Evolutionary conservation across 2,113 vertebrate genomes (phyloP).

Genomic region (Phoxinus phoxinus): DNA sequence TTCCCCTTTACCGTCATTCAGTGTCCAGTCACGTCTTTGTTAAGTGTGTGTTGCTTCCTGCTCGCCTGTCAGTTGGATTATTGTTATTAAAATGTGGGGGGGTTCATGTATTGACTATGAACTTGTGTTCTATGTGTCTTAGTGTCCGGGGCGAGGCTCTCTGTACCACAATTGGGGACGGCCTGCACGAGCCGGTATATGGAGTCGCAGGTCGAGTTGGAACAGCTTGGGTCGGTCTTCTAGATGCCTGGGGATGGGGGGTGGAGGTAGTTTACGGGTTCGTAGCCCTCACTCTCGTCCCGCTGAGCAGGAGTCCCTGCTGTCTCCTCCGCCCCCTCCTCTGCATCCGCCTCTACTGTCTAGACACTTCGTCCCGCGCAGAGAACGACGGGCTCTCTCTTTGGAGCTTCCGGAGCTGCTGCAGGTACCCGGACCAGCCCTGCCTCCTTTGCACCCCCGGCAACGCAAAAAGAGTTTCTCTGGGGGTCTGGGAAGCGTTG

Average conservation of each 20-base stretch:
- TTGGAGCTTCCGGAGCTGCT: slow-evolving; percentile 86
- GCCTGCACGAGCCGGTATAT: slow-evolving; percentile 74
- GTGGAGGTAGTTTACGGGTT: slow-evolving; percentile 73
- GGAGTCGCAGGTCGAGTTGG: slow-evolving; percentile 94
- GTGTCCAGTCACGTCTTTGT: too few relatives aligned
- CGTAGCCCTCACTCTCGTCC: slow-evolving; percentile 80
- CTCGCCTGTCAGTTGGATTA: too few relatives aligned
- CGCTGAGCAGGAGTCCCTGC: slow-evolving; percentile 87
- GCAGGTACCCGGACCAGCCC: slow-evolving; percentile 73
- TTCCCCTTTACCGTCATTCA: too few relatives aligned
- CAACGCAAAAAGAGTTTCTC: slow-evolving; percentile 74
- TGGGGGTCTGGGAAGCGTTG: slow-evolving; percentile 44
- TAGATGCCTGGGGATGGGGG: slow-evolving; percentile 68
- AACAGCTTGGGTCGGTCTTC: slow-evolving; percentile 85
- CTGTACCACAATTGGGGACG: slow-evolving; percentile 86
- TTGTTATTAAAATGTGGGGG: too few relatives aligned
- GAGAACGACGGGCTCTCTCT: slow-evolving; percentile 88
- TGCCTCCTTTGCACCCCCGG: slow-evolving; percentile 54
- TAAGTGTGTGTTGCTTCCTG: too few relatives aligned
- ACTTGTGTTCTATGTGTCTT: slow-evolving; percentile 30
- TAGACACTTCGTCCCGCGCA: slow-evolving; percentile 67
- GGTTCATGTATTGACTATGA: not conserved
- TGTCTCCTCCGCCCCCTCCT: slow-evolving; percentile 73
- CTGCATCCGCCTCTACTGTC: slow-evolving; percentile 68
- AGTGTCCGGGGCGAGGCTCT: slow-evolving; percentile 84